Evolutionary conservation across 2,113 vertebrate species (phyloP).

Genomic region (Aptenodytes forsteri): DNA sequence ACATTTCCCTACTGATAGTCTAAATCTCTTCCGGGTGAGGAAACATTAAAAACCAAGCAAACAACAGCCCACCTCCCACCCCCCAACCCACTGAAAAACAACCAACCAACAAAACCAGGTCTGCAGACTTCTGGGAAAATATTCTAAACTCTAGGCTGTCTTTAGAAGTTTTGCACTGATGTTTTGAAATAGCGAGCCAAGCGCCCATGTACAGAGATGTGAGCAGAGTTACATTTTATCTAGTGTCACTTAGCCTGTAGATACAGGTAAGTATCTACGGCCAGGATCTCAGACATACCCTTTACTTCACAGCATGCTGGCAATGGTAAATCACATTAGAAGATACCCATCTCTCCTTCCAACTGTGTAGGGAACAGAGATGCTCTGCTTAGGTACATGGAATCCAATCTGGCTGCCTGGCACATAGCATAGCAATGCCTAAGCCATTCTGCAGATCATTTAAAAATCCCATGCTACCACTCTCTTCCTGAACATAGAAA

Average conservation of each 20-base stretch:
- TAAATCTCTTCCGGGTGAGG: background rate
- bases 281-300: background rate
- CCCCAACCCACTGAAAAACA: background rate
- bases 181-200: background rate
- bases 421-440: background rate
- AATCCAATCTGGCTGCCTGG: background rate
- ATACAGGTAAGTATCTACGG: background rate
- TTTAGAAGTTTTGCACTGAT: background rate
- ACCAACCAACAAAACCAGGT: background rate
- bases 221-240: background rate
- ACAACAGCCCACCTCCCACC: too few species aligned
- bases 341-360: background rate
- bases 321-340: background rate
- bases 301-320: background rate
- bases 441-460: background rate
- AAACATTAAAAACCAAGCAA: background rate
- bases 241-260: background rate
- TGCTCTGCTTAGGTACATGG: background rate
- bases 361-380: background rate
- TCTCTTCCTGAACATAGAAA: background rate
- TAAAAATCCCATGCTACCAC: background rate
- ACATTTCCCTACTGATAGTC: too few species aligned
- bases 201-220: background rate
- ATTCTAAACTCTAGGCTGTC: too few species aligned
- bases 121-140: background rate